Evolutionary conservation across 2,797 vertebrate species (phyloP), one percentile per base, ranked within the genome.

Genomic region (Nasua narica): DNA sequence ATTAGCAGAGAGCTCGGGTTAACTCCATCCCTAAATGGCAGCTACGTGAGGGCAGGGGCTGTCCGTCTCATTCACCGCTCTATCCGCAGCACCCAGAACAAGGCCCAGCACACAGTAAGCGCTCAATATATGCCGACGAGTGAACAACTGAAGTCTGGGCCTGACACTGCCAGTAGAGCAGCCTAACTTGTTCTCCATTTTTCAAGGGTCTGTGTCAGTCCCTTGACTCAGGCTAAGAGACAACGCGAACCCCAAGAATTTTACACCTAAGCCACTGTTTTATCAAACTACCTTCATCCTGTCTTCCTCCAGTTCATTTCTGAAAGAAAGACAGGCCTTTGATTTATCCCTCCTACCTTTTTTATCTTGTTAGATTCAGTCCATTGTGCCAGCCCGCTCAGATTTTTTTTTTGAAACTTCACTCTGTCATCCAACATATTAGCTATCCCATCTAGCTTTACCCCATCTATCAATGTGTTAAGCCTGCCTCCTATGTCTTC

Each of bases 321-420:
- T 50, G 10, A 90, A 91, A 77, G 27, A 52, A 91, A 96, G 82
- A 58, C 54, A 95, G 58, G 94, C 78, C 76, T 96, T 96, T 81
- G 94, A 95, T 97, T 82, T 91, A 85, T 92, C 93, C 67, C 89
- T 62, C 79, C 84, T 77, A 82, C 77, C 48, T 94, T 79, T 97
- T 79, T 96, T 82, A 90, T 94, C 96, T 95, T 86, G 87, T 95
- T 96, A 95, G 95, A 82, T 94, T 94, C 93, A 69, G 95, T 84
- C 94, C 97, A 94, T 94, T 96, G 95, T 96, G 90, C 93, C 82
- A 90, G 87, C 76, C 97, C 88, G 77, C 89, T 83, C 83, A 94
- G 91, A 70, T 40, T 40, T 48, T 74, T 43, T 40, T 94, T 69
- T 43, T 76, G 82, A 96, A 95, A 92, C 77, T 88, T 88, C 50